Base-by-base conservation (phyloP, 1,140 invertebrate genomes). In the Pseudomyrmex gracilis region DNA sequence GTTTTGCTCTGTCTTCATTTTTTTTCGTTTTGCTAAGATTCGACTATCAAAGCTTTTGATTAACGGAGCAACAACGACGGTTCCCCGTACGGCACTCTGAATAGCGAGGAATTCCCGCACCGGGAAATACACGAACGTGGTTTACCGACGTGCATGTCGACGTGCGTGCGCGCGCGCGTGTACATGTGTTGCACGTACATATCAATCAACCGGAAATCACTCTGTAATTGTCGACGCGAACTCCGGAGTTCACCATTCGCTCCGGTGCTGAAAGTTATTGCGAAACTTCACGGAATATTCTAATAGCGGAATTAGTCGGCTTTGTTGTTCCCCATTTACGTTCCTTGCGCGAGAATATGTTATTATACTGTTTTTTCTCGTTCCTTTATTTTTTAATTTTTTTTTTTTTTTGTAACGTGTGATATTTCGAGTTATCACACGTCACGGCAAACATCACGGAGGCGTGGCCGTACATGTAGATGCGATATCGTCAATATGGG, bases 21-120 rank as follows among this genome's bases (percentile, higher is more conserved):
- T 51, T 77, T 77, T 73, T 64, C 53, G 70, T 85, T 45, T 80
- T 24, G 47, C 49, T 73, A 76, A 87, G 70, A 87, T 84, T 82
- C 85, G 67, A 87, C 67, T 63, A 63, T 84, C 85, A 87, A 84
- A 73, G 20, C 45, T 70, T 49, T 43, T 84, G 64, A 84, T 87
- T 74, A 86, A 84, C 68, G 63, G 73, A 70, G 67, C 73, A 86
- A 58, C 61, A 55, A 17, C 70, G 45, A 73, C 24, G 58, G 1
- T 51, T 13, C 70, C 67, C 34, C 13, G 13, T 17, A 45, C 73
- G 45, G 53, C 45, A 20, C 20, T 22, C 34, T 12, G 43, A 82
- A 73, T 60, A 53, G 58, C 34, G 24, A 66, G 85, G 12, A 34
- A 73, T 45, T 82, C 24, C 67, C 47, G 49, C 71, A n/a, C 7